phyloP scores from a whole-genome alignment of 2,888 invertebrate species.

The Temnothorax unifasciatus region DNA sequence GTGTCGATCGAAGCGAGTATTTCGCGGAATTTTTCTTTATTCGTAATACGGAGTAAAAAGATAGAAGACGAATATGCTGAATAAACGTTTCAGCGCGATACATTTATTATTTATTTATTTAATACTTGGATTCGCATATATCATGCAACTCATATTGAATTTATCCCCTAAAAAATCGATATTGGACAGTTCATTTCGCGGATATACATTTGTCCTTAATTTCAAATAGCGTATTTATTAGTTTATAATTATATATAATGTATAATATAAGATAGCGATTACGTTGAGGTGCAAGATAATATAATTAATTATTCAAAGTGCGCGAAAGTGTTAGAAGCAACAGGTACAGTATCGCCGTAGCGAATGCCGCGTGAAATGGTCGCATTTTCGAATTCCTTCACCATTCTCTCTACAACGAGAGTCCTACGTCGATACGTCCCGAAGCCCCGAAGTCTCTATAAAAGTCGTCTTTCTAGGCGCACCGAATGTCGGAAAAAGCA shows the following conservation, averaged over 20 bases:
- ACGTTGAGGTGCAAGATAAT: background rate
- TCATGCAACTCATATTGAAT: background rate
- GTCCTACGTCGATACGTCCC: too few relatives aligned
- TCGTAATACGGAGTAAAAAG: background rate
- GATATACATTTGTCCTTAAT: background rate
- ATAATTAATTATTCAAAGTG: conserved; percentile 12
- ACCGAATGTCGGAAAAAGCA: too few relatives aligned
- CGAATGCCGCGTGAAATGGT: background rate
- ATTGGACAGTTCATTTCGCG: background rate
- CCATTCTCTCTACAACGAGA: too few relatives aligned
- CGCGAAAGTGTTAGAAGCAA: conserved; percentile 5
- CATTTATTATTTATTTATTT: background rate
- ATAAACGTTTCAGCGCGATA: background rate
- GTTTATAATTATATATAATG: too few relatives aligned
- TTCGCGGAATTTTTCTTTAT: background rate
- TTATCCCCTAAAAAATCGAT: background rate
- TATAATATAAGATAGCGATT: background rate
- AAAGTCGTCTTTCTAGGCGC: too few relatives aligned
- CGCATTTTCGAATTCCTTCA: background rate
- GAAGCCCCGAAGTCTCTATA: too few relatives aligned
- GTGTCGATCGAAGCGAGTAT: background rate
- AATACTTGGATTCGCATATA: background rate
- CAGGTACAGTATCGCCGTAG: background rate
- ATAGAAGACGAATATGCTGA: background rate
- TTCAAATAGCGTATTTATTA: background rate